phyloP scores from a whole-genome alignment of 1,140 invertebrate genomes.

The Oryctes rhinoceros region DNA sequence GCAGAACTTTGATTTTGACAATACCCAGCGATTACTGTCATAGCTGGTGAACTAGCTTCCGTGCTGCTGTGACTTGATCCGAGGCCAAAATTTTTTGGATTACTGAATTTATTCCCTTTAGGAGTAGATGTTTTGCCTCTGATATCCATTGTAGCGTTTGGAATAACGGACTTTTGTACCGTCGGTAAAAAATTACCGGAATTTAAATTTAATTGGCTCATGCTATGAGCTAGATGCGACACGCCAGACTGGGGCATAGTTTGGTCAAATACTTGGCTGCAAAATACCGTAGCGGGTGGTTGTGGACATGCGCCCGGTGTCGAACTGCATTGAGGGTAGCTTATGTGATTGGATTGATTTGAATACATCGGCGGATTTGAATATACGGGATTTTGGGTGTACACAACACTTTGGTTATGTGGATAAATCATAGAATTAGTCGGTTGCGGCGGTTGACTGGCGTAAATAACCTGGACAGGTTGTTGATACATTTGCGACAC shows the following conservation, averaged over 20 bases:
- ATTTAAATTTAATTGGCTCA: slow-evolving; percentile 39
- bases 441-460: slow-evolving; percentile 47
- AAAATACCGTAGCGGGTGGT: slow-evolving; percentile 30
- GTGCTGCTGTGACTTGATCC: slow-evolving; percentile 57
- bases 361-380: slow-evolving; percentile 40
- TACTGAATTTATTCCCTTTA: slow-evolving; percentile 47
- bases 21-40: slow-evolving; percentile 55
- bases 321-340: slow-evolving; percentile 52
- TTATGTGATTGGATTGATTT: slow-evolving; percentile 41
- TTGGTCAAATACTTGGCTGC: slow-evolving; percentile 34
- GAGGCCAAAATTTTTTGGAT: slow-evolving; percentile 47
- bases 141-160: slow-evolving; percentile 36
- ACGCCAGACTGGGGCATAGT: slow-evolving; percentile 39
- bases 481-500: slow-evolving; percentile 56
- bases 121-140: slow-evolving; percentile 44
- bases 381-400: slow-evolving; percentile 51
- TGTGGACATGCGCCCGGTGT: slow-evolving; percentile 52
- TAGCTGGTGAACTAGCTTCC: slow-evolving; percentile 57
- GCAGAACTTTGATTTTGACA: slow-evolving; percentile 47
- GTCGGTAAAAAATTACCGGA: background rate
- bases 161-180: slow-evolving; percentile 40
- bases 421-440: slow-evolving; percentile 49
- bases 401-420: slow-evolving; percentile 54
- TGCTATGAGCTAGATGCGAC: slow-evolving; percentile 52
- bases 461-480: slow-evolving; percentile 52